Evolutionary conservation across 2,888 invertebrate species (phyloP).

Genomic region (Brachyptera putata): DNA sequence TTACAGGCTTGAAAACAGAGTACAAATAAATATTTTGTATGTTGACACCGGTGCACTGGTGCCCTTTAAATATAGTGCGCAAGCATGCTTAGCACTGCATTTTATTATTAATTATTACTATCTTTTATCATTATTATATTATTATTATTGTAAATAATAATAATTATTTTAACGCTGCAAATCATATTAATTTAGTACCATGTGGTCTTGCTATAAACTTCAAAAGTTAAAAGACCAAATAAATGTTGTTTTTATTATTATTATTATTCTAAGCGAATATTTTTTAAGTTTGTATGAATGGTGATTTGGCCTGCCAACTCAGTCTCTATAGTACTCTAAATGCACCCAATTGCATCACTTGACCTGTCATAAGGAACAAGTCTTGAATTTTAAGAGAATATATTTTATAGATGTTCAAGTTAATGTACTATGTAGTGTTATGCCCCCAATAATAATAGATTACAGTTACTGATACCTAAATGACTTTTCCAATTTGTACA

Average conservation of each 20-base stretch:
- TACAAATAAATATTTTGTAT: constrained; percentile 21
- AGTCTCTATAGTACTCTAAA: too few relatives aligned
- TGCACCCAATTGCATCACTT: too few relatives aligned
- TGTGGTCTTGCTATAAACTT: constrained; percentile 15
- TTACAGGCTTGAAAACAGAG: constrained; percentile 16
- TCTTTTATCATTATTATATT: neutral
- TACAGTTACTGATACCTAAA: neutral
- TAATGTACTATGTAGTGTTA: too few relatives aligned
- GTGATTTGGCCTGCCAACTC: neutral
- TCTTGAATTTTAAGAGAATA: too few relatives aligned
- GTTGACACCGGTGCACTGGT: constrained; percentile 8
- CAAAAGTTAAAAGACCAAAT: constrained; percentile 18
- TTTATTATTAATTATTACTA: constrained; percentile 5
- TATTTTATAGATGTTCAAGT: constrained; percentile 14
- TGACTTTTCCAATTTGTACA: neutral
- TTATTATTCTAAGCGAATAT: neutral
- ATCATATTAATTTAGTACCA: neutral
- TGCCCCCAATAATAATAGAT: neutral
- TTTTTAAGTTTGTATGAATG: neutral
- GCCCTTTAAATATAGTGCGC: constrained; percentile 7
- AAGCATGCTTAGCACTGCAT: constrained; percentile 10
- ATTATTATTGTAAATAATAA: neutral
- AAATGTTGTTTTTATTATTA: constrained; percentile 2
- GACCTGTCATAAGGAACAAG: too few relatives aligned
- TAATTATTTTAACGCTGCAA: neutral